Percentiles rank a stretch among this genome's conserved stretches.
Evolutionary conservation across 2,113 vertebrate species (phyloP).

Genomic region (Toxotes chatareus): DNA sequence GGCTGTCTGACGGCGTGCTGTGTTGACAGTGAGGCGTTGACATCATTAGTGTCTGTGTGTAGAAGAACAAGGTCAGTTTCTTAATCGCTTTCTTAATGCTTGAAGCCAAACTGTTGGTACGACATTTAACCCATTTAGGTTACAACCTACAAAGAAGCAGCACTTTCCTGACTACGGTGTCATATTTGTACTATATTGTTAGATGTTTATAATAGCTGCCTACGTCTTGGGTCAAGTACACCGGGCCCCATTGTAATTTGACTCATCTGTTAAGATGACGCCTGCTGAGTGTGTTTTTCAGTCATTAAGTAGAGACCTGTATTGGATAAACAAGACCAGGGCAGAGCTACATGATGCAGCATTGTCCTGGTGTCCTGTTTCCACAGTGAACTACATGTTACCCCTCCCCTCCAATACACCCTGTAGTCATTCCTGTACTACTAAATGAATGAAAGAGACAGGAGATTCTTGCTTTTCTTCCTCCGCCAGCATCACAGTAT

Average conservation of each 20-base stretch:
- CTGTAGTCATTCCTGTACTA: conserved; percentile 28
- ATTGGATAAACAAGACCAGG: conserved; percentile 21
- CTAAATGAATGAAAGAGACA: conserved; percentile 49
- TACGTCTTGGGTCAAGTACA: conserved; percentile 16
- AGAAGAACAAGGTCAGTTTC: conserved; percentile 61
- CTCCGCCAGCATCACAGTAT: conserved; percentile 17
- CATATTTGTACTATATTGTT: conserved; percentile 8
- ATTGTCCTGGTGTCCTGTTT: conserved; percentile 65
- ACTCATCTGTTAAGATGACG: conserved; percentile 14
- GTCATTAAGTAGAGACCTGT: conserved; percentile 6
- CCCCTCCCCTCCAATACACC: conserved; percentile 23
- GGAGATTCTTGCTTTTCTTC: not conserved
- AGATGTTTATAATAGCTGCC: not conserved
- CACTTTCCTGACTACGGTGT: conserved; percentile 1
- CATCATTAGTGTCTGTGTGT: conserved; percentile 66
- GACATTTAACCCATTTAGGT: conserved; percentile 13
- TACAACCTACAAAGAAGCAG: not conserved
- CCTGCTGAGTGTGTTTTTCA: conserved; percentile 28
- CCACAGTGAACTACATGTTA: conserved; percentile 58
- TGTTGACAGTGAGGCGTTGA: conserved; percentile 68
- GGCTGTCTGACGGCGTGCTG: conserved; percentile 45
- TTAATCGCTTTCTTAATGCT: conserved; percentile 39
- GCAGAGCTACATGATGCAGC: conserved; percentile 36
- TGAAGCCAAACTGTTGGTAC: conserved; percentile 10
- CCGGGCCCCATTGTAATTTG: conserved; percentile 12